Percentiles rank a stretch among this genome's conserved stretches.
These are phyloP conservation scores for Dromius quadrimaculatus DNA, from an alignment of 2,888 invertebrate species.

Conservation along the genomic window DNA sequence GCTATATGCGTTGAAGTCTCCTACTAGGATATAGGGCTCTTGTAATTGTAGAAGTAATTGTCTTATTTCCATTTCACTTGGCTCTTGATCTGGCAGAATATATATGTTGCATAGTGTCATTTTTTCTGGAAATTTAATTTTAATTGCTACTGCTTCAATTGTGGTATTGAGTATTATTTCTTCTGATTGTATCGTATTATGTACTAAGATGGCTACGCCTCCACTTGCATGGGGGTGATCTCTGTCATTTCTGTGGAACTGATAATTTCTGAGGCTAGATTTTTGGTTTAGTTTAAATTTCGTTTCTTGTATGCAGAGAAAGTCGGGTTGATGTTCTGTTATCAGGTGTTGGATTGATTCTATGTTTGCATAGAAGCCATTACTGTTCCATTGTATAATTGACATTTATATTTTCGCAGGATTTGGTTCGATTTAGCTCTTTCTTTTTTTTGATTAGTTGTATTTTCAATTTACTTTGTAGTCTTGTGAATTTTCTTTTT, in stretches of 20 bases:
- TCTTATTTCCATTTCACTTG: neutral
- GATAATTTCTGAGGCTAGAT: neutral
- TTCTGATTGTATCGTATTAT: neutral
- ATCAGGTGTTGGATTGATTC: slow-evolving; percentile 6
- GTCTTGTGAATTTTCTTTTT: slow-evolving; percentile 44
- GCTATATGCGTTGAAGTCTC: slow-evolving; percentile 1
- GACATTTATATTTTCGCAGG: neutral
- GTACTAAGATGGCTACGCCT: slow-evolving; percentile 5
- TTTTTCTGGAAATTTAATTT: neutral
- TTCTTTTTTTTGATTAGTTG: neutral
- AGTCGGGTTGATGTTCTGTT: neutral
- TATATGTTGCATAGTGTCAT: slow-evolving; percentile 5
- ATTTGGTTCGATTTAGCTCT: neutral
- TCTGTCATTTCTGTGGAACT: neutral
- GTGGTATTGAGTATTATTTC: neutral
- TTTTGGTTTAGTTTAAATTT: neutral
- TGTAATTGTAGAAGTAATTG: neutral
- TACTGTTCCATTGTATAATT: slow-evolving; percentile 17
- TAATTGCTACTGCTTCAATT: slow-evolving; percentile 14
- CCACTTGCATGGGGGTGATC: slow-evolving; percentile 9
- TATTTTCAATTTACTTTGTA: slow-evolving; percentile 37
- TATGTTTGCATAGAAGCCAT: slow-evolving; percentile 7
- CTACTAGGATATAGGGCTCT: neutral
- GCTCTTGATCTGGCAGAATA: neutral
- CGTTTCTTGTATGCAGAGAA: slow-evolving; percentile 11